These are phyloP conservation scores for Amniataba percoides DNA, from an alignment of 2,797 vertebrate species.

Conservation along the genomic window DNA sequence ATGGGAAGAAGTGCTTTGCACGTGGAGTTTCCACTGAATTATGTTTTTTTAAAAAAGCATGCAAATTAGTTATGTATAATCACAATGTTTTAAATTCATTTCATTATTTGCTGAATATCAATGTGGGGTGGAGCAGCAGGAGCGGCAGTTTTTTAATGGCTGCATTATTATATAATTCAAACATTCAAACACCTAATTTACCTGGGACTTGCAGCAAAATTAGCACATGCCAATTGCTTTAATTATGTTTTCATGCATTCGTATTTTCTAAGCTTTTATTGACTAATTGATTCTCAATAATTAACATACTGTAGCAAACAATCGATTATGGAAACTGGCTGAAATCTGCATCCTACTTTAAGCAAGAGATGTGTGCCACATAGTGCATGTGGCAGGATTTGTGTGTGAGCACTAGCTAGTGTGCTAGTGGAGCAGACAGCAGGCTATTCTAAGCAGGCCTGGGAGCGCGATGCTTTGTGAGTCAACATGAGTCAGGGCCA, in stretches of 20 bases:
- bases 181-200: not conserved
- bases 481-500: constrained; percentile 76
- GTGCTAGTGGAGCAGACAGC: constrained; percentile 73
- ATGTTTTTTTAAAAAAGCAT: not conserved
- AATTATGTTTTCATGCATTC: not conserved
- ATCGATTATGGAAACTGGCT: not conserved
- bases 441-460: constrained; percentile 80
- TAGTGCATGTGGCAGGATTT: constrained; percentile 1
- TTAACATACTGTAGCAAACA: not conserved
- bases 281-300: not conserved
- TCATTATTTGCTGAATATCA: not conserved
- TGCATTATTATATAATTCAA: not conserved
- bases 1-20: not conserved
- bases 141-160: not conserved
- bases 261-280: not conserved
- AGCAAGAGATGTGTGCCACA: not conserved
- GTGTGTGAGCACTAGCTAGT: constrained; percentile 54
- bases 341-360: not conserved
- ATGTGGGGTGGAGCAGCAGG: not conserved
- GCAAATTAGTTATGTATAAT: not conserved
- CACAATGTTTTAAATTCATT: not conserved
- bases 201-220: not conserved
- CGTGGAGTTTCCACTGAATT: not conserved
- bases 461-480: constrained; percentile 69
- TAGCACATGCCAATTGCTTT: not conserved